Base-by-base conservation (phyloP, 2,797 vertebrate species). In the Anguilla pacifica region DNA sequence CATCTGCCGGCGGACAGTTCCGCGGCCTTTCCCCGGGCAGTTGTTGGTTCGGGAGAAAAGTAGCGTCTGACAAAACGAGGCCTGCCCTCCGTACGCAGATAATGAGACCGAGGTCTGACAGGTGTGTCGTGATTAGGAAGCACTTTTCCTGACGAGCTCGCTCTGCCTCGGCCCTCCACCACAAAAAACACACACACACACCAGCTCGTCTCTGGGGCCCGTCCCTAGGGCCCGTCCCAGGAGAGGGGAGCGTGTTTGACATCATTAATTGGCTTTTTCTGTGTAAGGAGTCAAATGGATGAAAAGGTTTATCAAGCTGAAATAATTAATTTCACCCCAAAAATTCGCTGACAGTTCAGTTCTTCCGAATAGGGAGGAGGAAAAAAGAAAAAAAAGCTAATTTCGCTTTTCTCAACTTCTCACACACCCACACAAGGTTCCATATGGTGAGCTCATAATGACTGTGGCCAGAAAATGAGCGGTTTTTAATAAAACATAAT, bases 281-380 rank as follows among this genome's bases (percentile, higher is more conserved):
- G 96, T 95, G 97, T 97, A 97, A 97, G 96, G 97, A 99, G 98
- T 98, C 98, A 97, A 97, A 97, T 97, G 98, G 97, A 98, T 98
- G 98, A 99, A 99, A 99, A 99, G 98, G 98, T 98, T 99, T 98
- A 98, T 99, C 98, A 98, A 98, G 98, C 98, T 98, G 98, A 98
- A 99, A 99, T 98, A 99, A 99, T 99, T 98, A 98, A 98, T 99
- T 99, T 98, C 96, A 94, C 79, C 25, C 46, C 96, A 93, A 96
- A 98, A 96, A 98, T 97, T 97, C 95, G 97, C 98, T 99, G 98
- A 99, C 98, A 98, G 98, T 98, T 98, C 97, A 97, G 96, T 98
- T 98, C 97, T 97, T 95, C 96, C 10, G 93, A 46, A 46, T 39
- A 31, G 28, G 10, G 2, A 74, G 22, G 15, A 57, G 15, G 19